Evolutionary conservation across 2,888 invertebrate genomes (phyloP).

Genomic region (Drosophila histrio): DNA sequence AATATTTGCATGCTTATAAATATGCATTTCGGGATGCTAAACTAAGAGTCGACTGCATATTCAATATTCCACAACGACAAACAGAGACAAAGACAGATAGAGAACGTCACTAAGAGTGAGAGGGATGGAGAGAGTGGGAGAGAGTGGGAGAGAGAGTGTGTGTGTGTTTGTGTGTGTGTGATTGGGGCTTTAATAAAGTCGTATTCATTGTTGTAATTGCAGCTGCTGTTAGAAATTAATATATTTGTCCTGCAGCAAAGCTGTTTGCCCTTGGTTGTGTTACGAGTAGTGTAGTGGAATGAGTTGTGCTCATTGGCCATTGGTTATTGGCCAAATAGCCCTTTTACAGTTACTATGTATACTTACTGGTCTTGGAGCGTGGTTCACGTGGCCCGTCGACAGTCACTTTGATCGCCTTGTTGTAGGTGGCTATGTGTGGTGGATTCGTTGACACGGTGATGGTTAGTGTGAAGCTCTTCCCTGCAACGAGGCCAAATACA

Average conservation of each 20-base stretch:
- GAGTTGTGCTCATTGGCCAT: slow-evolving; percentile 22
- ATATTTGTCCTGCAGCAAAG: slow-evolving; percentile 4
- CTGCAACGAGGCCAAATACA: slow-evolving; percentile 86
- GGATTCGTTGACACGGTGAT: slow-evolving; percentile 97
- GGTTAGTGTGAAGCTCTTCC: slow-evolving; percentile 98
- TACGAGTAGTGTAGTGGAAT: not conserved
- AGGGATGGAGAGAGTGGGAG: not conserved
- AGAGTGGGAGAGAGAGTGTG: not conserved
- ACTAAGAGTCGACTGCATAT: slow-evolving; percentile 41
- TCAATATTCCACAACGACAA: slow-evolving; percentile 11
- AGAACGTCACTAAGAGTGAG: no score
- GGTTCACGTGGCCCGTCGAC: slow-evolving; percentile 99
- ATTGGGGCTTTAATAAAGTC: slow-evolving; percentile 29
- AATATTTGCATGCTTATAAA: slow-evolving; percentile 84
- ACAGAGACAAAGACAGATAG: not conserved
- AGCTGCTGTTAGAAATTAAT: slow-evolving; percentile 17
- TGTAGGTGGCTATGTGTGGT: slow-evolving; percentile 97
- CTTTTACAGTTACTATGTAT: slow-evolving; percentile 38
- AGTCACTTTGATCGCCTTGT: slow-evolving; percentile 98
- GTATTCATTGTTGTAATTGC: slow-evolving; percentile 21
- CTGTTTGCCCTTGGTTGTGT: slow-evolving; percentile 12
- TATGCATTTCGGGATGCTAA: slow-evolving; percentile 64
- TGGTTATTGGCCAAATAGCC: slow-evolving; percentile 3
- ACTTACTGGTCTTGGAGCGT: slow-evolving; percentile 95
- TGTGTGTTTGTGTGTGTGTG: slow-evolving; percentile 5